phyloP scores from a whole-genome alignment of 2,113 vertebrate species.

The Opisthocomus hoazin region DNA sequence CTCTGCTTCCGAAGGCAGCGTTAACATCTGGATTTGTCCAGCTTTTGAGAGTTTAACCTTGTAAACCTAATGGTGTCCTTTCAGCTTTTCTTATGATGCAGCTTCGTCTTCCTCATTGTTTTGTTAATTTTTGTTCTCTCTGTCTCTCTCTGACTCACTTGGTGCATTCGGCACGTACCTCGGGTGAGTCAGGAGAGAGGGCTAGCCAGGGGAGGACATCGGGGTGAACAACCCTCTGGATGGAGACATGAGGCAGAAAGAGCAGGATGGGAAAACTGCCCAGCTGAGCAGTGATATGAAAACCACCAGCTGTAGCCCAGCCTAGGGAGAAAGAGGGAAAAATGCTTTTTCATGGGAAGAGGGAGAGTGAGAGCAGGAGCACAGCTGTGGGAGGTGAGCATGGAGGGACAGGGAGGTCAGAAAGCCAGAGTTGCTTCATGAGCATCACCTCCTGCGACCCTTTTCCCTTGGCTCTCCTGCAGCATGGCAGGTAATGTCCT shows the following conservation, averaged over 20 bases:
- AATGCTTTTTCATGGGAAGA: background rate
- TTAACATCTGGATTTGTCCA: background rate
- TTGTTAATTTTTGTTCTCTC: background rate
- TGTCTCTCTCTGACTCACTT: background rate
- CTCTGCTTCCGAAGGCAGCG: background rate
- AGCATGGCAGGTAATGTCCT: background rate
- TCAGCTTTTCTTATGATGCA: background rate
- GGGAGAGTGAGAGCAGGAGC: background rate
- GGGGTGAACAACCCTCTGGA: background rate
- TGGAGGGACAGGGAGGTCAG: rapidly evolving
- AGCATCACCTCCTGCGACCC: rapidly evolving
- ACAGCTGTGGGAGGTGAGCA: rapidly evolving
- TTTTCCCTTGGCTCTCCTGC: background rate
- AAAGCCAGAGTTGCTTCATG: background rate
- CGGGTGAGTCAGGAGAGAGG: constrained; percentile 14
- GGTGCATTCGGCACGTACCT: background rate
- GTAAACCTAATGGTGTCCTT: background rate
- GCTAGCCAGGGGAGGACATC: background rate
- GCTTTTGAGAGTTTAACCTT: background rate
- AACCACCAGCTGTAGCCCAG: background rate
- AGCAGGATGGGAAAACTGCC: background rate
- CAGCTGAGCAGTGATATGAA: background rate
- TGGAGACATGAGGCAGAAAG: background rate
- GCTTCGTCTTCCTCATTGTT: background rate
- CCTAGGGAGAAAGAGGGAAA: background rate